phyloP scores from a whole-genome alignment of 2,113 vertebrate genomes.

The Puma concolor region DNA sequence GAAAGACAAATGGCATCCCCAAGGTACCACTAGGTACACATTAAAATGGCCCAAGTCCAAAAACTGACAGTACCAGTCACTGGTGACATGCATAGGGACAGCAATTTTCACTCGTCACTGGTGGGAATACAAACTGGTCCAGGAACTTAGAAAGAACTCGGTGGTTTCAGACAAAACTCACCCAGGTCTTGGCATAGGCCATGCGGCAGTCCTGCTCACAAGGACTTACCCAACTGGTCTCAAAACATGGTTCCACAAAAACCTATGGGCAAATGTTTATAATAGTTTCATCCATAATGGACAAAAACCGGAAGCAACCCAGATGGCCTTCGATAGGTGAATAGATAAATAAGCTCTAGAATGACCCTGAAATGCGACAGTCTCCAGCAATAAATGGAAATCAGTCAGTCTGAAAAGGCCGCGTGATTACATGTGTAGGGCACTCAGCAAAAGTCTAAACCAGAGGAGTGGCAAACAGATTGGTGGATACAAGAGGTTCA shows the following conservation, averaged over 20 bases:
- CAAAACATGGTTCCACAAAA: not conserved
- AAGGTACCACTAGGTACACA: not conserved
- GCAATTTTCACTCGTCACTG: rapidly evolving
- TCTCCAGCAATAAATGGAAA: not conserved
- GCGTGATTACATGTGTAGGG: not conserved
- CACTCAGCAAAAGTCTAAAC: not conserved
- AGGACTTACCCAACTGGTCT: not conserved
- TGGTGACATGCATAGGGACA: too few relatives aligned
- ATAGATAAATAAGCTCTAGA: not conserved
- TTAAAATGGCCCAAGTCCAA: not conserved
- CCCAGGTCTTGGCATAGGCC: rapidly evolving
- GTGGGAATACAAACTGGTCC: not conserved
- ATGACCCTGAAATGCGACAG: not conserved
- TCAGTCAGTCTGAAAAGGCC: not conserved
- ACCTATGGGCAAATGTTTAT: not conserved
- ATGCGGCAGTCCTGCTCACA: rapidly evolving
- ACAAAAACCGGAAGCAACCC: not conserved
- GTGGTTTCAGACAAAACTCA: not conserved
- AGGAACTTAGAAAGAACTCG: not conserved
- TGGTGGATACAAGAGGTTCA: not conserved
- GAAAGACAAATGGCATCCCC: not conserved
- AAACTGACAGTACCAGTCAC: not conserved
- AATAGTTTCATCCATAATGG: not conserved
- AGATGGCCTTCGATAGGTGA: not conserved
- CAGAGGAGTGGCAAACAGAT: not conserved